phyloP scores from a whole-genome alignment of 2,888 invertebrate species.

The Cactoblastis cactorum region DNA sequence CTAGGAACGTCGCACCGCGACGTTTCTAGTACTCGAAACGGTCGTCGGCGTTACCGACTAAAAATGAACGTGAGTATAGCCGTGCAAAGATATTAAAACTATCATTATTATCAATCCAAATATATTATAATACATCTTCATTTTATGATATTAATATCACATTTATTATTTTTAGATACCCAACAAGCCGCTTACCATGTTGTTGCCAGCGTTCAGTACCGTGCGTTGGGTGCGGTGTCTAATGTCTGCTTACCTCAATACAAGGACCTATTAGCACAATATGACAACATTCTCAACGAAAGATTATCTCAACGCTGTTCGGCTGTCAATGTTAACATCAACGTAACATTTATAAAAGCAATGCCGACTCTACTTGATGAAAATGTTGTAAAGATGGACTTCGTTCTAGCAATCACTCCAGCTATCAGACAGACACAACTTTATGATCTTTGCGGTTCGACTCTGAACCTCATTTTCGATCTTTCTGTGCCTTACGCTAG shows the following conservation, averaged over 20 bases:
- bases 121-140: not conserved
- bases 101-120: not conserved
- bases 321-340: conserved; percentile 95
- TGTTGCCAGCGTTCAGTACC: conserved; percentile 90
- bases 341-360: conserved; percentile 92
- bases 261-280: conserved; percentile 89
- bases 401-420: conserved; percentile 91
- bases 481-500: conserved; percentile 95
- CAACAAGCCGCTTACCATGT: conserved; percentile 97
- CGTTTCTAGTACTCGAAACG: no score
- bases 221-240: conserved; percentile 94
- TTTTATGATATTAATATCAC: no score
- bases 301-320: conserved; percentile 95
- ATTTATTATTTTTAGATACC: conserved; percentile 88
- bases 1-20: no score
- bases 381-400: conserved; percentile 94
- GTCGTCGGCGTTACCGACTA: no score
- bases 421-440: conserved; percentile 93
- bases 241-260: conserved; percentile 91
- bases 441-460: conserved; percentile 96
- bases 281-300: conserved; percentile 87
- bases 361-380: conserved; percentile 89
- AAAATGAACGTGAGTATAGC: no score
- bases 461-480: conserved; percentile 95
- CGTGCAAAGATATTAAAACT: no score